Base-by-base conservation (phyloP, 1,140 invertebrate species). In the Bombus picipes region DNA sequence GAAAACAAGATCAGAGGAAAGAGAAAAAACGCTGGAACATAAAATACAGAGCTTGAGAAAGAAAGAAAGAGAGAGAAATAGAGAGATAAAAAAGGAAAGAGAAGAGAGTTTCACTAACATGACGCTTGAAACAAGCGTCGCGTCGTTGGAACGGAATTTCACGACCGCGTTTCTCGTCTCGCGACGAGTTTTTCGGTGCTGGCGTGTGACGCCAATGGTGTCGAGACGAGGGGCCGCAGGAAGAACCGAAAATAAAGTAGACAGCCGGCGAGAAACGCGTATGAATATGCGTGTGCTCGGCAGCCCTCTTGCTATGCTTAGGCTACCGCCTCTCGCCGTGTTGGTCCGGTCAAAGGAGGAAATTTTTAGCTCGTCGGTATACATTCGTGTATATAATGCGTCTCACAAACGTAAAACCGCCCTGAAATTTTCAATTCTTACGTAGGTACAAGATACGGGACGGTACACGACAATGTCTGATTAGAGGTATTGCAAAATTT, bases 171-270 rank as follows among this genome's bases (percentile, higher is more conserved):
- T 83, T 81, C 89, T 88, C 71, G 79, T 81, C 88, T 85, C 66
- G 66, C 82, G 39, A 18, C 47, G 65, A 73, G 89, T 90, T 90
- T 90, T 90, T 90, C 88, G 87, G 53, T 32, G 37, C n/a, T 83
- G 43, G 72, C 37, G 71, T 72, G 84, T 87, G 91, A 92, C 91
- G 91, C 88, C 88, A 90, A 89, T 90, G 88, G 85, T 73, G 88
- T 77, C 81, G 85, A 57, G 89, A 87, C 87, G 83, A 80, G 65
- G 43, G 77, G 85, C 84, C 83, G 89, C 91, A 90, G 92, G 92
- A 91, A 91, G 91, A 86, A 91, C 92, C 91, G 84, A 93, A 93
- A 93, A 93, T 93, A 93, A 93, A 93, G 89, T 92, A 89, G 90
- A 91, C 92, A 86, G 92, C 84, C 92, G 89, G 73, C 91, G 86